These are phyloP conservation scores for Cryptotermes secundus DNA, from an alignment of 1,140 invertebrate species.

Conservation along the genomic window DNA sequence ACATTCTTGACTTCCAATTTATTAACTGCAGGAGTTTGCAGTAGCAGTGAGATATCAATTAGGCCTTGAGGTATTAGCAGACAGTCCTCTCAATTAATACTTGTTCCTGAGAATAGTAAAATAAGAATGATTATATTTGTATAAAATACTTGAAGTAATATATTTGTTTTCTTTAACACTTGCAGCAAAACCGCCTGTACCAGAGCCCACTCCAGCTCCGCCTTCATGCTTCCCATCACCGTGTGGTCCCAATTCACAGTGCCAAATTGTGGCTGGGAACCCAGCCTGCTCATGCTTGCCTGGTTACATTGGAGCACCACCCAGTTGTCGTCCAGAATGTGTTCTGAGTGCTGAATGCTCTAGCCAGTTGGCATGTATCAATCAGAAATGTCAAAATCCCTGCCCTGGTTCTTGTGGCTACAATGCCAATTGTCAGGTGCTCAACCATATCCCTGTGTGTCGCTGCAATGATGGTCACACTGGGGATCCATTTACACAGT, in stretches of 20 bases:
- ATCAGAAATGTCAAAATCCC: slow-evolving; percentile 72
- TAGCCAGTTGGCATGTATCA: slow-evolving; percentile 67
- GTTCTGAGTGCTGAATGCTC: slow-evolving; percentile 71
- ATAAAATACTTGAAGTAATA: too few relatives aligned
- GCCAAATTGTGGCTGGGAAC: slow-evolving; percentile 66
- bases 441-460: slow-evolving; percentile 74
- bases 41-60: too few relatives aligned
- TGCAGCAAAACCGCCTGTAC: background rate
- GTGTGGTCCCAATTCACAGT: slow-evolving; percentile 79
- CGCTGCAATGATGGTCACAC: slow-evolving; percentile 69
- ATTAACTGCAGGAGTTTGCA: too few relatives aligned
- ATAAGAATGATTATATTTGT: too few relatives aligned
- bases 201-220: slow-evolving; percentile 45
- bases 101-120: too few relatives aligned
- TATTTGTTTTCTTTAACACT: background rate
- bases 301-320: slow-evolving; percentile 72
- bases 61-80: too few relatives aligned
- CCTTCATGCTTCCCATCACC: slow-evolving; percentile 75
- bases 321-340: slow-evolving; percentile 73
- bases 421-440: slow-evolving; percentile 68
- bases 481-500: slow-evolving; percentile 75
- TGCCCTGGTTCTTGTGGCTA: slow-evolving; percentile 73
- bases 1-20: too few relatives aligned
- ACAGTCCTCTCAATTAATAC: too few relatives aligned
- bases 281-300: slow-evolving; percentile 77